Evolutionary conservation across 2,888 invertebrate genomes (phyloP).

Genomic region (Cremastinae sp.): DNA sequence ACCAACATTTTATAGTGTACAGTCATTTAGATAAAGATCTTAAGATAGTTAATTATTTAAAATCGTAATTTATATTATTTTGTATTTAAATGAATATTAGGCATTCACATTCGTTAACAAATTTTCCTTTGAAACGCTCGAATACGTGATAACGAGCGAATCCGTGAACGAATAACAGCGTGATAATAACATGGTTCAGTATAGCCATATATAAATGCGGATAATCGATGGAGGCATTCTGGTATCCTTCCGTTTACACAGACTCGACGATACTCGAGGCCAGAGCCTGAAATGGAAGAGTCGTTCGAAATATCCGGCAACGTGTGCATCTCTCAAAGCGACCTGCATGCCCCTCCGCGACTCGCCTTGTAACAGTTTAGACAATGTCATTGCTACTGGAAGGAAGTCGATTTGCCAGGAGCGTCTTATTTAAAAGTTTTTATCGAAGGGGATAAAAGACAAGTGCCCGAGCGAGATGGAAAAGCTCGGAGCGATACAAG

Average conservation of each 20-base stretch:
- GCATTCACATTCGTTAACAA: too few relatives aligned
- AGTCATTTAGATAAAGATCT: too few relatives aligned
- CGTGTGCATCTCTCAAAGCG: slow-evolving; percentile 54
- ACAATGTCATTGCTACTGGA: slow-evolving; percentile 65
- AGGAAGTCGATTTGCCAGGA: slow-evolving; percentile 75
- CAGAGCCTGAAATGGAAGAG: slow-evolving; percentile 35
- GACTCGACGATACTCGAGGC: slow-evolving; percentile 33
- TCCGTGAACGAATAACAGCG: slow-evolving; percentile 64
- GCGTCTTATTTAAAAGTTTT: slow-evolving; percentile 78
- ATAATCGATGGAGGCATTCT: slow-evolving; percentile 55
- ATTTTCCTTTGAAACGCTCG: too few relatives aligned
- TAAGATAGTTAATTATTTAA: too few relatives aligned
- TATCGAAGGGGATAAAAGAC: slow-evolving; percentile 66
- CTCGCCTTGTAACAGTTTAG: slow-evolving; percentile 26
- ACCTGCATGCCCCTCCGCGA: background rate
- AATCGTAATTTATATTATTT: too few relatives aligned
- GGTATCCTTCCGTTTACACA: slow-evolving; percentile 20
- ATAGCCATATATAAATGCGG: slow-evolving; percentile 63
- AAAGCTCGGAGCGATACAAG: slow-evolving; percentile 52
- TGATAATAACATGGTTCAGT: slow-evolving; percentile 70
- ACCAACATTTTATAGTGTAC: too few relatives aligned
- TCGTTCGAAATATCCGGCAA: slow-evolving; percentile 57
- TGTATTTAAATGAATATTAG: too few relatives aligned
- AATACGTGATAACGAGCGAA: slow-evolving; percentile 60
- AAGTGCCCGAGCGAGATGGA: slow-evolving; percentile 48